phyloP scores from a whole-genome alignment of 2,797 vertebrate genomes.

The Macroramphosus scolopax region DNA sequence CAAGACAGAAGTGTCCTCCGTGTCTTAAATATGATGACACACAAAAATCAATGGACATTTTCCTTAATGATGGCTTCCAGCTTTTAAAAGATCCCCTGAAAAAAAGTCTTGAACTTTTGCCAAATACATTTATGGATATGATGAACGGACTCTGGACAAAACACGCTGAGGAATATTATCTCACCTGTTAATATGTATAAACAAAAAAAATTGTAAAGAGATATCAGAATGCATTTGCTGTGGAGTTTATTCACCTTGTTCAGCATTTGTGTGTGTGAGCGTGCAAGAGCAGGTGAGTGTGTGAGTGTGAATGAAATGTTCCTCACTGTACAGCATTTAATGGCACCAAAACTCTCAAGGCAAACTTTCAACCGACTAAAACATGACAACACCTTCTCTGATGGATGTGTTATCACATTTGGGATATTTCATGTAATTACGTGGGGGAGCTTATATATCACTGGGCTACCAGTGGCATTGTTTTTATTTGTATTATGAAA shows the following conservation, averaged over 20 bases:
- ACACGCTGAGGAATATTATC: slow-evolving; percentile 25
- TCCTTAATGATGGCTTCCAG: slow-evolving; percentile 18
- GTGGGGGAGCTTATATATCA: slow-evolving; percentile 13
- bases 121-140: slow-evolving; percentile 46
- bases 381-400: too few species aligned
- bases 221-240: slow-evolving; percentile 18
- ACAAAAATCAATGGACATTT: slow-evolving; percentile 31
- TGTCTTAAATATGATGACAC: slow-evolving; percentile 43
- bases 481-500: slow-evolving; percentile 51
- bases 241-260: slow-evolving; percentile 6
- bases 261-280: slow-evolving; percentile 10
- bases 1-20: slow-evolving; percentile 83
- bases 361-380: too few species aligned
- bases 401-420: slow-evolving; percentile 9
- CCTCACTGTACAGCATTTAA: slow-evolving; percentile 15
- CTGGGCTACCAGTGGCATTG: slow-evolving; percentile 25
- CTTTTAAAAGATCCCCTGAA: slow-evolving; percentile 21
- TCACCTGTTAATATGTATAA: slow-evolving; percentile 29
- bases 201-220: slow-evolving; percentile 15
- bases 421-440: slow-evolving; percentile 23
- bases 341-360: not conserved
- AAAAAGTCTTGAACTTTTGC: slow-evolving; percentile 33
- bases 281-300: slow-evolving; percentile 4
- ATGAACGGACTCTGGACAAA: slow-evolving; percentile 32
- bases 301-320: slow-evolving; percentile 20